Percentiles rank a stretch among this genome's conserved stretches.
These are phyloP conservation scores for Dipodomys spectabilis DNA, from an alignment of 2,113 vertebrate species.

Conservation along the genomic window DNA sequence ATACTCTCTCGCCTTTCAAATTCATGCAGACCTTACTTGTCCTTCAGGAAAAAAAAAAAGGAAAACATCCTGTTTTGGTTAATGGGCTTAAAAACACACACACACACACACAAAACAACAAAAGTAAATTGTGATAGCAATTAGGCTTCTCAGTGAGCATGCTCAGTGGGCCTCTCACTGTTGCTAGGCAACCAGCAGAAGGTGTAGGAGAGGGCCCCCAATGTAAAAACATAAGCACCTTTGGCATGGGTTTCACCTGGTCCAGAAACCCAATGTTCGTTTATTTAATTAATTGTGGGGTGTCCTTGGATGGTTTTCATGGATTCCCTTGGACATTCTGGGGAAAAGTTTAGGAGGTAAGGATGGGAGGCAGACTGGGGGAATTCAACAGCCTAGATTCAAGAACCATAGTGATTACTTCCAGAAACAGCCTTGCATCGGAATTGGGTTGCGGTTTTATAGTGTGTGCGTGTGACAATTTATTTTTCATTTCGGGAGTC, in stretches of 20 bases:
- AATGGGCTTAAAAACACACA: slow-evolving; percentile 14
- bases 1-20: slow-evolving; percentile 60
- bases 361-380: neutral
- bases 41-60: slow-evolving; percentile 25
- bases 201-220: slow-evolving; percentile 70
- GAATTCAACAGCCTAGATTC: too few relatives aligned
- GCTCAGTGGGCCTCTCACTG: slow-evolving; percentile 75
- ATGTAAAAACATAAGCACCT: slow-evolving; percentile 72
- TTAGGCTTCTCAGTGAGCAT: slow-evolving; percentile 78
- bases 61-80: slow-evolving; percentile 63
- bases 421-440: neutral
- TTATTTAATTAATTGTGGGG: slow-evolving; percentile 18
- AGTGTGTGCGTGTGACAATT: neutral
- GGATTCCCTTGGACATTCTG: neutral
- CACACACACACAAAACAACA: neutral
- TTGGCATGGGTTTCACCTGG: slow-evolving; percentile 72
- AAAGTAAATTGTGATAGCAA: slow-evolving; percentile 73
- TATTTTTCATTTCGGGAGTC: neutral
- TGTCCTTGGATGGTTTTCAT: slow-evolving; percentile 27
- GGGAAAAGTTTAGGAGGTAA: neutral
- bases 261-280: slow-evolving; percentile 7
- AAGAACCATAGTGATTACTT: neutral
- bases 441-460: slow-evolving; percentile 22
- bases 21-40: slow-evolving; percentile 62
- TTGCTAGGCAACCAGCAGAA: slow-evolving; percentile 81